These are phyloP conservation scores for Galerucella calmariensis DNA, from an alignment of 2,888 invertebrate species.

Conservation along the genomic window DNA sequence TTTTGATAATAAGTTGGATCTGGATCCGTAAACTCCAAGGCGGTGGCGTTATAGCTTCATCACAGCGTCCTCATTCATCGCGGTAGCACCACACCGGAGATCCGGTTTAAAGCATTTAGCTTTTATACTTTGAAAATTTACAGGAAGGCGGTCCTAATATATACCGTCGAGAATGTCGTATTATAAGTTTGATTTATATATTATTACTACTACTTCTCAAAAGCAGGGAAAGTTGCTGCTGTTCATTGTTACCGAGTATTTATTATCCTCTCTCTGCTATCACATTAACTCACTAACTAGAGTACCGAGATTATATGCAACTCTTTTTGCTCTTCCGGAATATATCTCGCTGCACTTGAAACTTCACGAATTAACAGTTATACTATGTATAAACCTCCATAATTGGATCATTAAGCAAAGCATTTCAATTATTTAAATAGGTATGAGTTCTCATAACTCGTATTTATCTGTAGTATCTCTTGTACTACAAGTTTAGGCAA, in stretches of 20 bases:
- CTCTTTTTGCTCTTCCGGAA: constrained; percentile 1
- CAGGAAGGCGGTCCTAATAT: constrained; percentile 53
- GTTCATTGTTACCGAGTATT: constrained; percentile 50
- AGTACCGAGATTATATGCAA: constrained; percentile 18
- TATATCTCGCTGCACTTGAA: constrained; percentile 9
- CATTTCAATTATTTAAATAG: too few species aligned
- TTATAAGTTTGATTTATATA: constrained; percentile 55
- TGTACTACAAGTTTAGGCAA: too few species aligned
- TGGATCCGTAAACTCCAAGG: constrained; percentile 47
- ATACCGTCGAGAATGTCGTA: constrained; percentile 52
- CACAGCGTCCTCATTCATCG: constrained; percentile 14
- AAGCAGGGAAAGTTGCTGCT: constrained; percentile 48
- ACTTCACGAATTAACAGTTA: neutral
- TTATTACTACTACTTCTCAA: constrained; percentile 28
- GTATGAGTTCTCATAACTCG: too few species aligned
- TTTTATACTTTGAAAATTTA: constrained; percentile 50
- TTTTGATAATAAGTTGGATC: constrained; percentile 49
- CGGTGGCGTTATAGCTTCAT: constrained; percentile 31
- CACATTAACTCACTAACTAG: constrained; percentile 13
- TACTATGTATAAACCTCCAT: neutral
- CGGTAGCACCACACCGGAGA: constrained; percentile 40
- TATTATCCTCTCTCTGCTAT: constrained; percentile 34
- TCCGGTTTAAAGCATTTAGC: constrained; percentile 48
- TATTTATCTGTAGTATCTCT: too few species aligned
- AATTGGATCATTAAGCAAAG: neutral